Evolutionary conservation across 37 sponge, comb jelly and placozoan genomes (phyloP).

Genomic region (Hexactinellida sp.): DNA sequence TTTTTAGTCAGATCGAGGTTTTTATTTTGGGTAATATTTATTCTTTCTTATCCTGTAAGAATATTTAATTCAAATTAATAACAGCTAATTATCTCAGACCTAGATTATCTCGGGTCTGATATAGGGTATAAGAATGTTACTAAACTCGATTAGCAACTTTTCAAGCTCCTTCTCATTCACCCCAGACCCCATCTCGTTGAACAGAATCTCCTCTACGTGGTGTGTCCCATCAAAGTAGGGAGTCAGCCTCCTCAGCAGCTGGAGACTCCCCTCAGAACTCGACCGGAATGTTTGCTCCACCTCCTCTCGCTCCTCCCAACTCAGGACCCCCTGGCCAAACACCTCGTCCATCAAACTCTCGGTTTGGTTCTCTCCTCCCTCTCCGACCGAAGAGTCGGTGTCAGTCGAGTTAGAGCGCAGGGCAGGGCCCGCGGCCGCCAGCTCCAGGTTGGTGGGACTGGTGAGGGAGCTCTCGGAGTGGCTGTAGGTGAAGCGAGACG

Average conservation of each 20-base stretch:
- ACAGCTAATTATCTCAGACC: too few species aligned
- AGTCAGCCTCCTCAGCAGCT: not conserved
- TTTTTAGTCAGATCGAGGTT: not conserved
- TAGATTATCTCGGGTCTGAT: not conserved
- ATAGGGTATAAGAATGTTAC: not conserved
- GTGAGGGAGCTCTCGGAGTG: not conserved
- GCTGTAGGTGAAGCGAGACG: not conserved
- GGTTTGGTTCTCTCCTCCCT: not conserved
- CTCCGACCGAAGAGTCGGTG: not conserved
- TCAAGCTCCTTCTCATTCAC: not conserved
- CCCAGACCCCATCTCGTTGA: not conserved
- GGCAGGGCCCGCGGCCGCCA: not conserved
- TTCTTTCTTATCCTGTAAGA: not conserved
- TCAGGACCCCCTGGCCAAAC: not conserved
- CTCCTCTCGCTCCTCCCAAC: conserved; percentile 4
- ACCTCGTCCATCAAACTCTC: not conserved
- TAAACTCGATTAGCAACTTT: conserved; percentile 6
- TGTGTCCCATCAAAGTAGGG: not conserved
- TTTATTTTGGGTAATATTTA: not conserved
- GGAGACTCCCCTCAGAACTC: not conserved
- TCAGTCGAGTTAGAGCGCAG: not conserved
- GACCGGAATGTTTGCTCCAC: not conserved
- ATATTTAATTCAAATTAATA: not conserved
- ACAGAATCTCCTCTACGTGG: conserved; percentile 7
- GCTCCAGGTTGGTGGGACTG: not conserved